Evolutionary conservation across 2,888 invertebrate genomes (phyloP), one percentile per base, ranked within the genome.

Genomic region (Mesorhabditis spiculigera): DNA sequence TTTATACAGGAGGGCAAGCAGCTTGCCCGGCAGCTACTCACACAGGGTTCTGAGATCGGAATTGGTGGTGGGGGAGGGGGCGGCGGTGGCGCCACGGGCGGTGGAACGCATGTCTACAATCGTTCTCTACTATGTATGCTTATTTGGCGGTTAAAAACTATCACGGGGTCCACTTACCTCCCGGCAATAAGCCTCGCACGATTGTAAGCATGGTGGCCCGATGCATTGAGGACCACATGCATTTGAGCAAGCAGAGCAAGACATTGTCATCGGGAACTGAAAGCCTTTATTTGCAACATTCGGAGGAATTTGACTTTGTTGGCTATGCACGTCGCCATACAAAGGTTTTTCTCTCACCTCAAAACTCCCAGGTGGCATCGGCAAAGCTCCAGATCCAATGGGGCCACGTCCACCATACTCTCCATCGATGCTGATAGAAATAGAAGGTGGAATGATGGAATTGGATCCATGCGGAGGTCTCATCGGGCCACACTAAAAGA

Each of bases 1-100:
- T 50, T 50, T n/a, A 50, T n/a, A n/a, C 58, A 50, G 10, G 58
- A 50, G 58, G 58, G 58, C 58, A 50, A 13, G n/a, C 58, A 50
- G n/a, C 58, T 50, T 13, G 58, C 58, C 8, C 58, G 58, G n/a
- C 58, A 50, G n/a, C n/a, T 50, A n/a, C n/a, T 50, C 58, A 50
- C 58, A 50, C 58, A 50, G n/a, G 58, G 58, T n/a, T 50, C 58
- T 10, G 58, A n/a, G 8, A n/a, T 10, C 8, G 58, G 58, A 50
- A 50, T 10, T 50, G 58, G 58, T 50, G 58, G 8, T 50, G 58
- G 58, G 8, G 58, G 58, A 50, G 58, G 58, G 58, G n/a, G 58
- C 58, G 58, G 10, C 58, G 10, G 10, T 50, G 8, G 8, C n/a
- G 58, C 58, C 58, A 50, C n/a, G 8, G 58, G 58, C 58, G 58